Evolutionary conservation across 2,113 vertebrate species (phyloP), one percentile per base, ranked within the genome.

Genomic region (Tichodroma muraria): DNA sequence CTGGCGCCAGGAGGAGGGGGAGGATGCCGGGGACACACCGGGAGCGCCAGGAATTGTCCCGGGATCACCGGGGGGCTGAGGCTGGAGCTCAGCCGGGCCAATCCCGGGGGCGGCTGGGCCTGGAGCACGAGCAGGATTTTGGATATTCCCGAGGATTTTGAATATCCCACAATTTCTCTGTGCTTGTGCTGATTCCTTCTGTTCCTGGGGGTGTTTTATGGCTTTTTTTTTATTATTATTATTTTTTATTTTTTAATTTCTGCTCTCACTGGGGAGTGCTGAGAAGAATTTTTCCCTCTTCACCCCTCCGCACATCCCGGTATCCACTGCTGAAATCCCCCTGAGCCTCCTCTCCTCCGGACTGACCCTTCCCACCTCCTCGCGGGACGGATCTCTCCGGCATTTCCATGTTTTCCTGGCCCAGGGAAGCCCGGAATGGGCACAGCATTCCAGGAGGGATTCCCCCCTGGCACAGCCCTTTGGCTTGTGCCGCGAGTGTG

Each of bases 1-100:
- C 64, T 13, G 15, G 31, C 42, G 25, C 13, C 15, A 3, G 44
- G 20, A 20, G 42, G 11, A n/a, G n/a, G 73, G 13, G 56, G 28
- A 19, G 44, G 44, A 44, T 8, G 24, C 37, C n/a, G 35, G 57
- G 40, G 40, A 40, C 40, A 40, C 42, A 1, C 54, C 25, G 25
- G 25, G 42, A 14, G 10, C 7, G 15, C 14, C 63, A 8, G 60
- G 27, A 15, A 30, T 13, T 8, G 33, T 13, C 42, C 27, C 44
- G 2, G 19, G 25, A 30, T 13, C 20, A 3, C 9, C 35, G 4
- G 4, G n/a, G 24, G 8, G 9, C 14, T 11, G 11, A 3, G 20
- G 9, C 27, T 13, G 20, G 11, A 19, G 35, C 7, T 25, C 35
- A 2, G 35, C 57, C 3, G 57, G 28, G 28, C 5, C 16, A 4